Percentiles rank a stretch among this genome's conserved stretches.
Evolutionary conservation across 2,797 vertebrate genomes (phyloP).

Genomic region (Borostomias antarcticus): DNA sequence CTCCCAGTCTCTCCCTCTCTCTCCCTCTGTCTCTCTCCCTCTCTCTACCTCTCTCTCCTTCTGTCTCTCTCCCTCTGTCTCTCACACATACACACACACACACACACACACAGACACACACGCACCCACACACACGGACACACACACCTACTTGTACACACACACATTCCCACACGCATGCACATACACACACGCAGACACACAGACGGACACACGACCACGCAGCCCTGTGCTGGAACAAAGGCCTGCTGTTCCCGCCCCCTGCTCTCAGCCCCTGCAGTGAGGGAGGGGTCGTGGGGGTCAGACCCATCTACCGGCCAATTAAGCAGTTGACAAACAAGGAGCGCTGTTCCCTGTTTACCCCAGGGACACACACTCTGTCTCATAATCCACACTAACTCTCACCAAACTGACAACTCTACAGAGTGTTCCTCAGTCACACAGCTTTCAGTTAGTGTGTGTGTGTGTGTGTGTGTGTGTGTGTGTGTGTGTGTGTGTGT

Average conservation of each 20-base stretch:
- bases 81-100: conserved; percentile 18
- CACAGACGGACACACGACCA: conserved; percentile 16
- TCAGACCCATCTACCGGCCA: conserved; percentile 43
- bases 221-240: conserved; percentile 37
- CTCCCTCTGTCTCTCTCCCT: too few relatives aligned
- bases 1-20: neutral
- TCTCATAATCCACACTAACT: neutral
- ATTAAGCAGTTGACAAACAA: conserved; percentile 63
- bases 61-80: too few relatives aligned
- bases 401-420: neutral
- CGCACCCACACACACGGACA: conserved; percentile 15
- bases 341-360: conserved; percentile 49
- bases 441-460: conserved; percentile 25
- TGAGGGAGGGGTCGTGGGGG: conserved; percentile 29
- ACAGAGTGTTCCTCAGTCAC: neutral
- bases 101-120: conserved; percentile 9
- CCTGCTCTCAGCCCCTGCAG: conserved; percentile 20
- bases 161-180: conserved; percentile 15
- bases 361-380: conserved; percentile 1
- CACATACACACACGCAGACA: conserved; percentile 16
- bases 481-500: conserved; percentile 23
- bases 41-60: too few relatives aligned
- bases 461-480: too few relatives aligned
- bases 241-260: conserved; percentile 31
- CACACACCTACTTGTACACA: conserved; percentile 15